Evolutionary conservation across 1,140 invertebrate genomes (phyloP), one percentile per base, ranked within the genome.

Genomic region (Harpegnathos saltator): DNA sequence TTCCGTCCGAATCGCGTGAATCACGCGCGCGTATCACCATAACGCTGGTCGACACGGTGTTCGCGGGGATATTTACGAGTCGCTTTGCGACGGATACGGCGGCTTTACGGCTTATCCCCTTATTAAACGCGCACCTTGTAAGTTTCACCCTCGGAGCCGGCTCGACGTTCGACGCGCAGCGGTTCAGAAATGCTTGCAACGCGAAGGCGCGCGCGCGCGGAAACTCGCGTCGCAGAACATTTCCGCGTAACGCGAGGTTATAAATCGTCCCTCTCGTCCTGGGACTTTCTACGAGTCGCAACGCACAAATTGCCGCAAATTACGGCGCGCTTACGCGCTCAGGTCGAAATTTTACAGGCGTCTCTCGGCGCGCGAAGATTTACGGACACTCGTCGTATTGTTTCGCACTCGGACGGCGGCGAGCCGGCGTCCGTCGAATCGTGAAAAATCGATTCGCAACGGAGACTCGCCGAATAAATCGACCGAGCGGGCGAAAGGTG

Each of bases 81-180:
- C 59, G 73, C 33, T 77, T 77, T 54, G 26, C 73, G 61, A 65
- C 73, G 61, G 48, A 75, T 66, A 77, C 74, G 26, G 15, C 61
- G 73, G 11, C 61, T 77, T 77, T 77, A 66, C 15, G 73, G 24
- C 61, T 3, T 66, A 66, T 66, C 62, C 66, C 19, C 74, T 77
- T 58, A 73, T 77, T 66, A 77, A 77, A 66, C 48, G 19, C 58
- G 26, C 29, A 77, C 62, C 15, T 77, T 24, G 38, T 66, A 33
- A 26, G 29, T 54, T 54, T 77, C 12, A 24, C n/a, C 29, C 22
- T 54, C 26, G 14, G 33, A 9, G 15, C 52, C 56, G 71, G 22
- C 24, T 65, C n/a, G 59, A 52, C 29, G 73, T 33, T 77, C 48
- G 62, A 52, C 44, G 29, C 29, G 61, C 54, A n/a, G n/a, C n/a